A percentile compares a stretch with the other conserved stretches of the same genome.
Evolutionary conservation across 1,140 invertebrate species (phyloP).

Genomic region (Nasonia giraulti): DNA sequence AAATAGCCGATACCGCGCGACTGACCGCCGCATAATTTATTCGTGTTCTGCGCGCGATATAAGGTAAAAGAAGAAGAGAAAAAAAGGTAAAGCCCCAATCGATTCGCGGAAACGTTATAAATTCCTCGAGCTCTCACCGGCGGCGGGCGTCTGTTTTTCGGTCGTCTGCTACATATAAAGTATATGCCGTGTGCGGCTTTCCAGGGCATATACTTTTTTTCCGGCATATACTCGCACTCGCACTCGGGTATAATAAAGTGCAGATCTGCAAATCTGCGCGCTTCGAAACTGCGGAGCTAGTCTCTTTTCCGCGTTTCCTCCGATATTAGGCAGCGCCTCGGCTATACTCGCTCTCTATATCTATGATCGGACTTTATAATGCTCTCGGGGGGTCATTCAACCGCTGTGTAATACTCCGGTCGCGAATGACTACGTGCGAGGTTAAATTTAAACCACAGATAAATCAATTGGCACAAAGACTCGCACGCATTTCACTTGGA

Average conservation of each 20-base stretch:
- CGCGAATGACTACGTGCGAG: neutral
- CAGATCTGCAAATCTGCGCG: constrained; percentile 2
- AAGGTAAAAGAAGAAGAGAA: too few species aligned
- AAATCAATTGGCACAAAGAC: constrained; percentile 23
- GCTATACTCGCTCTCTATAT: neutral
- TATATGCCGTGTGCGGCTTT: too few species aligned
- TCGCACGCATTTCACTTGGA: neutral
- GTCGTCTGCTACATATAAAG: too few species aligned
- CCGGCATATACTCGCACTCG: too few species aligned
- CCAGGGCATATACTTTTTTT: too few species aligned
- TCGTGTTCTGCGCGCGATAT: neutral
- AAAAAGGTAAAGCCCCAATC: too few species aligned
- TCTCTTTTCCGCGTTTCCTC: neutral
- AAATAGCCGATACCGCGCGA: too few species aligned
- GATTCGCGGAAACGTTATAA: too few species aligned
- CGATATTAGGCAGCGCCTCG: neutral
- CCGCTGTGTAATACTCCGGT: neutral
- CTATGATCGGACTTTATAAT: constrained; percentile 1
- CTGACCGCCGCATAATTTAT: neutral
- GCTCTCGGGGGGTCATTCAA: neutral
- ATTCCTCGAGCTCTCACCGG: too few species aligned
- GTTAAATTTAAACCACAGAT: constrained; percentile 9
- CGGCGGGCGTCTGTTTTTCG: too few species aligned
- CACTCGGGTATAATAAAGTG: neutral
- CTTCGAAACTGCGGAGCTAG: neutral